A percentile compares a stretch with the other conserved stretches of the same genome.
Evolutionary conservation across 2,888 invertebrate species (phyloP).

Genomic region (Cephus nigrinus): DNA sequence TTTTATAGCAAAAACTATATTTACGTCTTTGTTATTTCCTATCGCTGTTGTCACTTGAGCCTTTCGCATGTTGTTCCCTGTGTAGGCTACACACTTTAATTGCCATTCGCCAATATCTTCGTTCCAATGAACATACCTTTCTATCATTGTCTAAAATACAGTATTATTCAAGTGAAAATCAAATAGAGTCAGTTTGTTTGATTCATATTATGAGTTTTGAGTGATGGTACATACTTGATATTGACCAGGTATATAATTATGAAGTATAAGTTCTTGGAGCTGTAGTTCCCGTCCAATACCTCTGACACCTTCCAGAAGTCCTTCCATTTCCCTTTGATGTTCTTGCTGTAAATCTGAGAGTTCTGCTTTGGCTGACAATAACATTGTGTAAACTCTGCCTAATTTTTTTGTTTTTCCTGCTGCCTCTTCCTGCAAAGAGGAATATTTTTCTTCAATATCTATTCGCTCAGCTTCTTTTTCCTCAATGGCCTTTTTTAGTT

Average conservation of each 20-base stretch:
- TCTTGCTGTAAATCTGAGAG: constrained; percentile 90
- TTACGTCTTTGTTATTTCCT: constrained; percentile 58
- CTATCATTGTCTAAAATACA: constrained; percentile 80
- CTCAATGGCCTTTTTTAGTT: constrained; percentile 83
- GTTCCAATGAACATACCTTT: constrained; percentile 95
- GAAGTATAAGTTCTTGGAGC: constrained; percentile 89
- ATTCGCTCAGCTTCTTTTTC: constrained; percentile 94
- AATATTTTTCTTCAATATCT: constrained; percentile 95
- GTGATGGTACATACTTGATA: constrained; percentile 76
- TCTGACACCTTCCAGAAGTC: constrained; percentile 91
- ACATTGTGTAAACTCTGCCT: constrained; percentile 86
- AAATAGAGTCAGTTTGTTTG: background rate
- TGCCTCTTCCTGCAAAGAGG: constrained; percentile 94
- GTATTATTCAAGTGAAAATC: background rate
- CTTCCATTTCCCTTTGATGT: constrained; percentile 97
- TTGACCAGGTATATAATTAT: constrained; percentile 92
- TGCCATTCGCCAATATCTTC: constrained; percentile 99
- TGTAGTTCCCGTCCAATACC: constrained; percentile 91
- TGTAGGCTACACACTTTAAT: constrained; percentile 96
- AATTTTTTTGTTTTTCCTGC: constrained; percentile 92
- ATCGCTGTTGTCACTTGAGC: constrained; percentile 62
- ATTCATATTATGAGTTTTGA: background rate
- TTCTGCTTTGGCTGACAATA: constrained; percentile 88
- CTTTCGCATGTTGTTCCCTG: constrained; percentile 97
- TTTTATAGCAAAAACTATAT: constrained; percentile 20